Evolutionary conservation across 2,888 invertebrate species (phyloP), one percentile per base, ranked within the genome.

Genomic region (Aphidius colemani): DNA sequence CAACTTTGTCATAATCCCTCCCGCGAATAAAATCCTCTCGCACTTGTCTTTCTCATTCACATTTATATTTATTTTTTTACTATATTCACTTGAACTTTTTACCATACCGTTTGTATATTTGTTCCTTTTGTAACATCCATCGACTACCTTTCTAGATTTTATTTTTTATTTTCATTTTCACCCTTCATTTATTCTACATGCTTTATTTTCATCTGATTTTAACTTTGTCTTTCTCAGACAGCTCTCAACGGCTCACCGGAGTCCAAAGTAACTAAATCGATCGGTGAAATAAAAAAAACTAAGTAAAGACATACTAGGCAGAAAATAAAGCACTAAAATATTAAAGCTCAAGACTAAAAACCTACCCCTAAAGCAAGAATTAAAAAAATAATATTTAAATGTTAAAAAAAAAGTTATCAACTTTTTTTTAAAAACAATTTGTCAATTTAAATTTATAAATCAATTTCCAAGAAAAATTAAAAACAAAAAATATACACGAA

Each of bases 1-100:
- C 79, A 79, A 81, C 79, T 80, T 79, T 79, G 77, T 78, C 76
- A 74, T 66, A 71, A 69, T 70, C 69, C 71, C 63, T 67, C 66
- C 70, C 64, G 30, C 30, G 30, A 30, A 30, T 30, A 30, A 30
- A 30, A 30, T 63, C 64, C 65, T 67, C 64, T 57, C 65, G 64
- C 61, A 46, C 61, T 60, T 50, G 66, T 66, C 63, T 46, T 65
- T 53, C 61, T 48, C 63, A 48, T 48, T 61, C 50, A 13, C 63
- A 7, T 53, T 51, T 49, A 55, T 53, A 30, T 43, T 59, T 63
- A 5, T 30, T 2, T 30, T 30, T 30, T 30, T 30, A 30, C 30
- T 30, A 30, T 30, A 30, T 30, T 46, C 44, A 58, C 39, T 6
- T 4, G 7, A 9, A n/a, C 57, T 9, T 60, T 53, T 57, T 53